These are phyloP conservation scores for Drosophila pallidifrons DNA, from an alignment of 1,140 invertebrate species.

Conservation along the genomic window DNA sequence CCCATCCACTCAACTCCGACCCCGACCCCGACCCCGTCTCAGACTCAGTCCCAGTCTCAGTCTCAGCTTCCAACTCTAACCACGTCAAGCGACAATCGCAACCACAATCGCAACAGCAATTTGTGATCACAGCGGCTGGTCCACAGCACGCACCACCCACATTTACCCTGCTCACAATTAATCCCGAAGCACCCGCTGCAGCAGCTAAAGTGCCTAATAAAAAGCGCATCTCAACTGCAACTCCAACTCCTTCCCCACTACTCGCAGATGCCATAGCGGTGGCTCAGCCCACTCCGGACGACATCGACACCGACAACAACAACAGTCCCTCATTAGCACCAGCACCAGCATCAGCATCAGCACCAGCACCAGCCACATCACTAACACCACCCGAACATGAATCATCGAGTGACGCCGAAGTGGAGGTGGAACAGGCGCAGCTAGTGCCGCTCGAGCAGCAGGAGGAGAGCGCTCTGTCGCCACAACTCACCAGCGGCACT, in stretches of 20 bases:
- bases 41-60: constrained; percentile 14
- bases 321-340: constrained; percentile 47
- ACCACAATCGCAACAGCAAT: constrained; percentile 10
- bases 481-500: constrained; percentile 25
- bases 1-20: background rate
- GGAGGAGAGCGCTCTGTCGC: constrained; percentile 31
- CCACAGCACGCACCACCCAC: constrained; percentile 56
- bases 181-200: constrained; percentile 33
- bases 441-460: constrained; percentile 50
- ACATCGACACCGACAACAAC: constrained; percentile 35
- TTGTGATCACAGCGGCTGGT: constrained; percentile 57
- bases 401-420: constrained; percentile 41
- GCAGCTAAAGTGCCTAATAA: constrained; percentile 43
- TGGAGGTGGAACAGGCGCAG: constrained; percentile 77
- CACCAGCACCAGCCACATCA: constrained; percentile 72
- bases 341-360: constrained; percentile 45
- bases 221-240: constrained; percentile 66
- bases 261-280: constrained; percentile 79
- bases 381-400: constrained; percentile 72
- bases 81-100: constrained; percentile 32
- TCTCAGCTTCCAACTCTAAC: background rate
- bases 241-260: constrained; percentile 76
- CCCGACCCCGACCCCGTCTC: background rate
- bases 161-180: constrained; percentile 60
- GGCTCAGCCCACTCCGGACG: constrained; percentile 54